Conservation (phyloP, 1,140 invertebrate genomes). For the Drosophila punjabiensis region DNA sequence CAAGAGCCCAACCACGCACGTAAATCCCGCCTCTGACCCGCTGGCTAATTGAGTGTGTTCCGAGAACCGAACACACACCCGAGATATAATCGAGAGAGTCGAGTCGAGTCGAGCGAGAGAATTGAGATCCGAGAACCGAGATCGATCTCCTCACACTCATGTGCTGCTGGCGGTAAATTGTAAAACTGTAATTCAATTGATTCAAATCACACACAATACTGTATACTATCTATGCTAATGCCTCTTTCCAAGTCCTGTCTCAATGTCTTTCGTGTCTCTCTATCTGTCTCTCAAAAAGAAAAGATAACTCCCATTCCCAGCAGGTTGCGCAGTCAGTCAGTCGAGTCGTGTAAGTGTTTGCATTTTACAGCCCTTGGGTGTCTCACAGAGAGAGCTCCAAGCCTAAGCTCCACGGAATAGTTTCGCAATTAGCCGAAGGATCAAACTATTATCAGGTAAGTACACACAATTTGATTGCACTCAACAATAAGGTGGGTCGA, state of each 20-base stretch:
- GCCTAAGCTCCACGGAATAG: conserved; percentile 44
- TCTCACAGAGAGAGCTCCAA: conserved; percentile 24
- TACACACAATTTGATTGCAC: conserved; percentile 39
- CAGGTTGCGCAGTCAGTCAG: conserved; percentile 55
- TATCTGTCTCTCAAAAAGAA: conserved; percentile 34
- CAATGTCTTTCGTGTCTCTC: conserved; percentile 54
- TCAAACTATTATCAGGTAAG: conserved; percentile 26
- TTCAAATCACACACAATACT: conserved; percentile 41
- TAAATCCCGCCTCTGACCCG: conserved; percentile 37
- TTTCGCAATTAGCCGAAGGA: conserved; percentile 16
- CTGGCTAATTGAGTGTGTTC: conserved; percentile 34
- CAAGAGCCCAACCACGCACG: conserved; percentile 39
- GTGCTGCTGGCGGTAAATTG: conserved; percentile 59
- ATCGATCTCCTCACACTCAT: conserved; percentile 31
- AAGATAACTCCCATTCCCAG: conserved; percentile 47
- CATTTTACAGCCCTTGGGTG: conserved; percentile 59
- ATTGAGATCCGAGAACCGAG: conserved; percentile 17
- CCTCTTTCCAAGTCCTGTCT: conserved; percentile 59
- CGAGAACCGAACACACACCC: conserved; percentile 18
- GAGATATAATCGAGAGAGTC: conserved; percentile 17
- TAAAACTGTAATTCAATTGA: conserved; percentile 45
- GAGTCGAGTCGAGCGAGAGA: conserved; percentile 13
- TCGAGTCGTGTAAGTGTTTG: conserved; percentile 55
- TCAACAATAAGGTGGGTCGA: conserved; percentile 28
- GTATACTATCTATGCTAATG: conserved; percentile 52